These are phyloP conservation scores for Esox lucius DNA, from an alignment of 2,797 vertebrate genomes.

Conservation along the genomic window DNA sequence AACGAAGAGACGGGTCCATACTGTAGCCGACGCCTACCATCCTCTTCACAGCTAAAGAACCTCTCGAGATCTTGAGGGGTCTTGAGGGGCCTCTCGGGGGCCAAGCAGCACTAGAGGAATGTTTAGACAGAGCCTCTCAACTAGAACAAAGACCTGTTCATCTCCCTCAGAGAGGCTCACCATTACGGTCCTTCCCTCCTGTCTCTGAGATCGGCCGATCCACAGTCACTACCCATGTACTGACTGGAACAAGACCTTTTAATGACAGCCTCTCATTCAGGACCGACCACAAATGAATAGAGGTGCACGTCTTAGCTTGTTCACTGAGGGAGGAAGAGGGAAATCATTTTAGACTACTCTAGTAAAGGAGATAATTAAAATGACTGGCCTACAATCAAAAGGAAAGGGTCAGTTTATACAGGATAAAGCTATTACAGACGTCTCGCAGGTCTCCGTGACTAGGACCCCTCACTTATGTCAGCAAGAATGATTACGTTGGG, in stretches of 20 bases:
- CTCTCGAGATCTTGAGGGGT: not conserved
- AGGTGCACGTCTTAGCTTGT: conserved; percentile 26
- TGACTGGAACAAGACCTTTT: conserved; percentile 33
- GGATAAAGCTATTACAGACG: conserved; percentile 7
- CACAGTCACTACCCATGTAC: conserved; percentile 15
- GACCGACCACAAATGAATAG: conserved; percentile 22
- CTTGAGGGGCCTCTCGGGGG: not conserved
- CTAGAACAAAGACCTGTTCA: conserved; percentile 31
- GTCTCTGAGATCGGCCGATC: not conserved
- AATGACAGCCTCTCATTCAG: conserved; percentile 43
- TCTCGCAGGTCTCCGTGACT: not conserved
- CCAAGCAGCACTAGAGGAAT: conserved; percentile 1
- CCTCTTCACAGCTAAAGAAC: not conserved
- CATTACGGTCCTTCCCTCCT: not conserved
- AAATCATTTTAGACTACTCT: conserved; percentile 33
- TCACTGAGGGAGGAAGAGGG: conserved; percentile 15
- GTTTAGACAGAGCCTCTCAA: not conserved
- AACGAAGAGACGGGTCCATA: not conserved
- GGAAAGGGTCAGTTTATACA: conserved; percentile 2
- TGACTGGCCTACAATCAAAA: conserved; percentile 21
- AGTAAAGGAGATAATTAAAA: conserved; percentile 30
- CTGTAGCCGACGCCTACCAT: not conserved
- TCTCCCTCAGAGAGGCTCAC: not conserved
- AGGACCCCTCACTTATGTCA: conserved; percentile 38
- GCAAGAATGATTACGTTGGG: conserved; percentile 51